phyloP scores from a whole-genome alignment of 2,888 invertebrate genomes.

The Ephialtes manifestator region DNA sequence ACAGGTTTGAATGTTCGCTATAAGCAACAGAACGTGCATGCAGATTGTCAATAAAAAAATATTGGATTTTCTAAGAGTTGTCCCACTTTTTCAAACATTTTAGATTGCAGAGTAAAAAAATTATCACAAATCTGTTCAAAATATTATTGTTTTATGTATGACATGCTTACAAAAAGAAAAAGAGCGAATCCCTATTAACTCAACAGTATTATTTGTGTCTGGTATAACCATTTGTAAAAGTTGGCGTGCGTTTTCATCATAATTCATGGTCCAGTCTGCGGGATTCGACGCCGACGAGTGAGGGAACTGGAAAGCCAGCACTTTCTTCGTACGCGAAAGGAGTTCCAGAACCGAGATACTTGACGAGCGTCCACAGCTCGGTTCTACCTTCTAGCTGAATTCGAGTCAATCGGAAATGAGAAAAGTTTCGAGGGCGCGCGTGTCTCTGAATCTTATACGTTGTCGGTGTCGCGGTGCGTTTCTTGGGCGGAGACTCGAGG shows the following conservation, averaged over 20 bases:
- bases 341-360: slow-evolving; percentile 59
- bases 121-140: too few relatives aligned
- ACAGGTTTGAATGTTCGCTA: too few relatives aligned
- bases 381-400: slow-evolving; percentile 63
- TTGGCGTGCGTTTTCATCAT: slow-evolving; percentile 44
- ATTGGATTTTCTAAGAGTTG: too few relatives aligned
- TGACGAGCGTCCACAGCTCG: slow-evolving; percentile 58
- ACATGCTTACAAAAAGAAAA: not conserved
- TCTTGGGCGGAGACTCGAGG: slow-evolving; percentile 42
- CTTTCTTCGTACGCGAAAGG: slow-evolving; percentile 27
- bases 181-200: not conserved
- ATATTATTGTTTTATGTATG: too few relatives aligned
- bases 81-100: too few relatives aligned
- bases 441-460: slow-evolving; percentile 70
- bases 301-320: slow-evolving; percentile 49
- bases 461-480: slow-evolving; percentile 40
- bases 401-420: slow-evolving; percentile 82
- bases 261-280: slow-evolving; percentile 47
- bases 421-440: slow-evolving; percentile 77
- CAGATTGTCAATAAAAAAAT: too few relatives aligned
- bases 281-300: slow-evolving; percentile 16
- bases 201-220: slow-evolving; percentile 22
- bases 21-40: too few relatives aligned
- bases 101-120: too few relatives aligned
- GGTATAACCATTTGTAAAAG: slow-evolving; percentile 40